Evolutionary conservation across 2,113 vertebrate genomes (phyloP), one percentile per base, ranked within the genome.

Genomic region (Mormyrus lacerda): DNA sequence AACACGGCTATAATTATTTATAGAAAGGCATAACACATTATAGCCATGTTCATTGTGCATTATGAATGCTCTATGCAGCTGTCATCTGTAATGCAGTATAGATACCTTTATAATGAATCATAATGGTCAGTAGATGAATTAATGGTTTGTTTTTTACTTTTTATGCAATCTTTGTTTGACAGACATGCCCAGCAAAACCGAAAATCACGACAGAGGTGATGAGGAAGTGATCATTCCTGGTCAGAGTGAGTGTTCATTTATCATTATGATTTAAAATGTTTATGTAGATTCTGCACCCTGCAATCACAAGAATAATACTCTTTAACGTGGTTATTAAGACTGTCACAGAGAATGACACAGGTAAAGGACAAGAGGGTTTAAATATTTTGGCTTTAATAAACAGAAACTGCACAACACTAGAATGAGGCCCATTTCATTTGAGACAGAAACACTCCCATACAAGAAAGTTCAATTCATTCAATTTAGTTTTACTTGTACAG

Each of bases 181-280:
- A 96, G 93, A 82, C 8, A 42, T 90, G 73, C 89, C 91, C 10
- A 27, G 90, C 87, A 91, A 93, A 87, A 73, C 69, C 45, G 84
- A 92, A 47, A 90, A 89, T 19, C 87, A 47, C 24, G 89, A 39
- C 47, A 91, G 50, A 90, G 82, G 91, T 27, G 44, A 76, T 44
- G 8, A 5, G 48, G 42, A 83, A 31, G 31, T 76, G 35, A 91
- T 53, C 0, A 87, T 87, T 89, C 65, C 47, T 24, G 92, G 5
- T 84, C 91, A 91, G 91, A 89, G 95, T 96, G 92, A 94, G 93
- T 82, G 3, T 0, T 65, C 51, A 50, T 47, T 82, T 42, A 82
- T 19, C 21, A 17, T 76, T 76, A 35, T 76, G 31, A 13, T 73
- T 13, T 58, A 35, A 47, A 42, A 3, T 61, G 51, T 19, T 45